Evolutionary conservation across 2,797 vertebrate genomes (phyloP).

Genomic region (Sebastes itinus): DNA sequence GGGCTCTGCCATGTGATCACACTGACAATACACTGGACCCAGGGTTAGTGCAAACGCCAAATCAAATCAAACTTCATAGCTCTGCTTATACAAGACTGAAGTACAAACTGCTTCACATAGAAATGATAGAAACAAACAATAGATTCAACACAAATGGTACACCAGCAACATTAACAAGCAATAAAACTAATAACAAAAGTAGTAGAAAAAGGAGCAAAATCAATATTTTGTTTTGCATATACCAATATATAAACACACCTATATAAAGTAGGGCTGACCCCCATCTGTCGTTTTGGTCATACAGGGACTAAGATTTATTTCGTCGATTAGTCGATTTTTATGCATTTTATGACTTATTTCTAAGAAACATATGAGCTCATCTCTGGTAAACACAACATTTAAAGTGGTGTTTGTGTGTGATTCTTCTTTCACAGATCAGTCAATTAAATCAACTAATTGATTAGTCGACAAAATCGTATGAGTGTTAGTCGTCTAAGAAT

Average conservation of each 20-base stretch:
- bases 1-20: conserved; percentile 14
- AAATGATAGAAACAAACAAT: not conserved
- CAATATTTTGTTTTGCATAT: not conserved
- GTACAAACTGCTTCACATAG: not conserved
- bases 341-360: no score
- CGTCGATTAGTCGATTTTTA: no score
- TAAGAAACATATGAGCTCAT: no score
- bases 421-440: no score
- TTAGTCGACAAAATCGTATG: no score
- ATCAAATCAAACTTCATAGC: not conserved
- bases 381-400: no score
- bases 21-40: conserved; percentile 14
- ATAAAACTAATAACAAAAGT: not conserved
- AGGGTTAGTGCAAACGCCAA: not conserved
- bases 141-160: not conserved
- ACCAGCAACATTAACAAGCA: not conserved
- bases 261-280: no score
- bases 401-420: no score
- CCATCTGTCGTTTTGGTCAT: no score
- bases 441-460: no score
- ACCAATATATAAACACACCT: not conserved
- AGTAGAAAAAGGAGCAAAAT: not conserved
- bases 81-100: not conserved
- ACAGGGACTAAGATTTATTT: no score
- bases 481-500: no score